phyloP scores from a whole-genome alignment of 2,797 vertebrate species.

The Schizopygopsis malacanthus region DNA sequence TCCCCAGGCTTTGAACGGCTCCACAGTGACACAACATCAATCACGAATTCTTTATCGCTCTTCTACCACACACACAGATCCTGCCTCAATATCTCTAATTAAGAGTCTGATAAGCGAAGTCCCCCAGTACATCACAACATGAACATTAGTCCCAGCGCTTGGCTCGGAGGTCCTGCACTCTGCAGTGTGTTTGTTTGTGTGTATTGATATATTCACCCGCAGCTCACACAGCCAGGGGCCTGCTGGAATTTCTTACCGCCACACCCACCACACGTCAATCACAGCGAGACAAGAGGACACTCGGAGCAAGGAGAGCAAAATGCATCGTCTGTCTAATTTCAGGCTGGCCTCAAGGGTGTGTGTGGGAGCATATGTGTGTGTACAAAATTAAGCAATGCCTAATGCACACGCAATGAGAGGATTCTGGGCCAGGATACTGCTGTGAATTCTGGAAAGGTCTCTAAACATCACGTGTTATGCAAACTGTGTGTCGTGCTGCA shows the following conservation, averaged over 20 bases:
- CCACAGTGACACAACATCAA: slow-evolving; percentile 57
- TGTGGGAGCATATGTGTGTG: slow-evolving; percentile 28
- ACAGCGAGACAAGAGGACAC: slow-evolving; percentile 48
- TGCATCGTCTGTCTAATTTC: slow-evolving; percentile 52
- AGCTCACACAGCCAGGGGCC: slow-evolving; percentile 55
- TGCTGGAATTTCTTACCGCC: slow-evolving; percentile 45
- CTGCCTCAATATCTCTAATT: slow-evolving; percentile 53
- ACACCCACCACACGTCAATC: slow-evolving; percentile 56
- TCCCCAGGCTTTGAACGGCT: slow-evolving; percentile 46
- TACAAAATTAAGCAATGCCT: slow-evolving; percentile 32
- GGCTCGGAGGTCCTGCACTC: slow-evolving; percentile 42
- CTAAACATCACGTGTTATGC: background rate
- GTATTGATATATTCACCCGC: slow-evolving; percentile 56
- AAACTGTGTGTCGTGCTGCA: background rate
- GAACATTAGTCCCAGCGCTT: slow-evolving; percentile 52
- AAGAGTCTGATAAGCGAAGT: slow-evolving; percentile 48
- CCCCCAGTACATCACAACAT: slow-evolving; percentile 50
- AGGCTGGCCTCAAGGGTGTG: slow-evolving; percentile 39
- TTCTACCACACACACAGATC: slow-evolving; percentile 39
- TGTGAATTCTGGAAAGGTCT: background rate
- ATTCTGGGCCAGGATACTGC: background rate
- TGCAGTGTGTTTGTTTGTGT: slow-evolving; percentile 46
- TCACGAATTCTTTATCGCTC: slow-evolving; percentile 44
- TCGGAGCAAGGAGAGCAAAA: slow-evolving; percentile 22
- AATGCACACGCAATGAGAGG: background rate